Conservation (phyloP, 2,888 invertebrate genomes). For the Lasioglossum leucozonium region DNA sequence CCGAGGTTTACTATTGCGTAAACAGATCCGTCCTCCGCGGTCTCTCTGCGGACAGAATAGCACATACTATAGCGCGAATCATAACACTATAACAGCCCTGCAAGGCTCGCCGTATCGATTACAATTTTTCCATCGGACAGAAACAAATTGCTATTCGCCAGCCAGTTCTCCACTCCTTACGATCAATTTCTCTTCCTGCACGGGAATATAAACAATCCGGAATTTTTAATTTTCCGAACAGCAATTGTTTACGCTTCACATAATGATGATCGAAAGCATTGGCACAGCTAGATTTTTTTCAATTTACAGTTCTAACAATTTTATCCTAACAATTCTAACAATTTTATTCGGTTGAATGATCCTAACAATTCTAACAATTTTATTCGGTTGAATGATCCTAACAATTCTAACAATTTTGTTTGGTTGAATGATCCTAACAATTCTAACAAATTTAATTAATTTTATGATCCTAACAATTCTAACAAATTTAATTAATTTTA, state of each 20-base stretch:
- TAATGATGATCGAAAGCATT: not conserved
- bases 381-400: too few relatives aligned
- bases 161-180: not conserved
- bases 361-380: too few relatives aligned
- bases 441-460: too few relatives aligned
- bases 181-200: not conserved
- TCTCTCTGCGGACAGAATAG: constrained; percentile 74
- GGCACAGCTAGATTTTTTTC: not conserved
- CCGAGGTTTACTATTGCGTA: constrained; percentile 87
- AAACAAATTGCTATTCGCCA: not conserved
- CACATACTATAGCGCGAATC: not conserved
- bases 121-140: not conserved
- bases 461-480: too few relatives aligned
- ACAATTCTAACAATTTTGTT: too few relatives aligned
- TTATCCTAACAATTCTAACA: too few relatives aligned
- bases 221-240: not conserved
- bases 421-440: too few relatives aligned
- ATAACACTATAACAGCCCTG: not conserved
- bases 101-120: not conserved
- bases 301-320: too few relatives aligned
- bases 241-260: not conserved
- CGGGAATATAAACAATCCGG: not conserved
- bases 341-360: too few relatives aligned
- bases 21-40: constrained; percentile 80
- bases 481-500: too few relatives aligned